These are phyloP conservation scores for Notiomystis cincta DNA, from an alignment of 2,113 vertebrate species.

Conservation along the genomic window DNA sequence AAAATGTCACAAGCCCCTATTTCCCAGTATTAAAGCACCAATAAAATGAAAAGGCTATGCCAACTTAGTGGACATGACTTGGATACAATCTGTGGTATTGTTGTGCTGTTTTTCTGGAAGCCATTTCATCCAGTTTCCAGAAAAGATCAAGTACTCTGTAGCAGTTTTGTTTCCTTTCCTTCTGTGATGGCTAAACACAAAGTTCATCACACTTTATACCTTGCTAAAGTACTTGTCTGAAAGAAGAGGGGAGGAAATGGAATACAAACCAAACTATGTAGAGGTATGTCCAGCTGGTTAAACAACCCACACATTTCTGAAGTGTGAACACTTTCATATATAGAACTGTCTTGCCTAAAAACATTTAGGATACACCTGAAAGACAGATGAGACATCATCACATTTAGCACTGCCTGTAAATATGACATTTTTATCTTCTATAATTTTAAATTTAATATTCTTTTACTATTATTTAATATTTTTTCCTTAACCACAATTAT, in stretches of 20 bases:
- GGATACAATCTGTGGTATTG: background rate
- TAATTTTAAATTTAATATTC: background rate
- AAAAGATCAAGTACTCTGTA: background rate
- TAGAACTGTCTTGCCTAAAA: background rate
- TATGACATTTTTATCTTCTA: background rate
- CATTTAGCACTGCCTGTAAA: background rate
- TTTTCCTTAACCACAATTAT: background rate
- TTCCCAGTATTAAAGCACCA: background rate
- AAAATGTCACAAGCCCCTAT: background rate
- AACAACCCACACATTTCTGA: background rate
- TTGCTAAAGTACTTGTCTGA: background rate
- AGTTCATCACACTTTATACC: background rate
- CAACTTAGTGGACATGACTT: background rate
- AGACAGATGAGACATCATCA: background rate
- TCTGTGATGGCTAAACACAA: background rate
- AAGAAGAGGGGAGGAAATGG: accelerated
- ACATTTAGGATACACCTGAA: background rate
- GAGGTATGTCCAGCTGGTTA: background rate
- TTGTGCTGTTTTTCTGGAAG: background rate
- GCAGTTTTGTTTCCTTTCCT: background rate
- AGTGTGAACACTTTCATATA: background rate
- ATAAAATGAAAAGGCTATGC: background rate
- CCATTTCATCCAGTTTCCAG: background rate
- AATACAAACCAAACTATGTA: background rate
- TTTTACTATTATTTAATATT: background rate